Evolutionary conservation across 2,888 invertebrate species (phyloP).

Genomic region (Erebia palarica): DNA sequence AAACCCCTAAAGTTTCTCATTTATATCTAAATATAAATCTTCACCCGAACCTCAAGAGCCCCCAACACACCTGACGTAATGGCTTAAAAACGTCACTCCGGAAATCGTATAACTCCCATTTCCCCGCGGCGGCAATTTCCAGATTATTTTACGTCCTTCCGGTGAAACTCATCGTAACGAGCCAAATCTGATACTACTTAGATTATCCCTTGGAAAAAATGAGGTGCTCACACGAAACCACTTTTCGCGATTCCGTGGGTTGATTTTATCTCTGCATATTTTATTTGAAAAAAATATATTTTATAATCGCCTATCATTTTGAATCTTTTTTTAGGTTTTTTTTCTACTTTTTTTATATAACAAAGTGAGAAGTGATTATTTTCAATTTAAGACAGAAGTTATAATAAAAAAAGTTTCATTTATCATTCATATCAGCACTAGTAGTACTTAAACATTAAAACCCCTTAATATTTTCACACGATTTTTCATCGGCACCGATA

Average conservation of each 20-base stretch:
- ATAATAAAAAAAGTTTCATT: no score
- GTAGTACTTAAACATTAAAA: no score
- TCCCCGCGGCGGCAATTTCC: slow-evolving; percentile 34
- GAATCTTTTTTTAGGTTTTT: no score
- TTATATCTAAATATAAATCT: slow-evolving; percentile 19
- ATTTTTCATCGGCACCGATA: no score
- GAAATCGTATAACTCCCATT: slow-evolving; percentile 34
- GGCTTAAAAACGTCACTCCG: slow-evolving; percentile 37
- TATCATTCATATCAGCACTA: no score
- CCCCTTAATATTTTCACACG: no score
- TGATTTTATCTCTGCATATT: no score
- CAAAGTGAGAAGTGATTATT: no score
- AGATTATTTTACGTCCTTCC: slow-evolving; percentile 25
- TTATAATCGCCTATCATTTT: no score
- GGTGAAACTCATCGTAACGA: slow-evolving; percentile 29
- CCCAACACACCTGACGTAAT: slow-evolving; percentile 20
- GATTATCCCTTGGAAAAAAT: slow-evolving; percentile 17
- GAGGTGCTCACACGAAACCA: neutral
- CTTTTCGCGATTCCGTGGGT: neutral
- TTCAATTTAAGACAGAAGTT: no score
- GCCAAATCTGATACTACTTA: slow-evolving; percentile 27
- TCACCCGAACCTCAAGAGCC: slow-evolving; percentile 13
- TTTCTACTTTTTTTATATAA: no score
- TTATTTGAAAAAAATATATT: no score
- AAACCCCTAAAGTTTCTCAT: slow-evolving; percentile 11